Base-by-base conservation (phyloP, 2,888 invertebrate species). In the Scrobipalpa atriplicella region DNA sequence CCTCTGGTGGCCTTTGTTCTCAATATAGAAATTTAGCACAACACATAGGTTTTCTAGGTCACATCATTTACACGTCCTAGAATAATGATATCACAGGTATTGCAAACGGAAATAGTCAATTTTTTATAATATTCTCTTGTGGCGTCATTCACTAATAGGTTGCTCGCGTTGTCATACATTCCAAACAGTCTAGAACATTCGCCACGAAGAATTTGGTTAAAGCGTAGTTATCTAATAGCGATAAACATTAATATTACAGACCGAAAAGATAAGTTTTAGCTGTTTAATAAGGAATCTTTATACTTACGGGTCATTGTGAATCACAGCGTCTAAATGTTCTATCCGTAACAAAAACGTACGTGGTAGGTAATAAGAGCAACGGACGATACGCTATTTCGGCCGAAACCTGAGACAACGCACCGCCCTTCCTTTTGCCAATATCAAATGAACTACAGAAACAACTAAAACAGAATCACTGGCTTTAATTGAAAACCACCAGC, bases 391-490 rank as follows among this genome's bases (percentile, higher is more conserved):
- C 90, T 90, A 87, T 87, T 84, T 91, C 87, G 92, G 92, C 80
- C 91, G 90, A 90, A 89, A 92, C 92, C 92, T 89, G 86, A 86
- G 89, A 91, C 90, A 89, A 92, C 92, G 92, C 92, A 92, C 92
- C 92, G 92, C 90, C 92, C 90, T n/a, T 82, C 80, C 79, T 85
- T 75, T 81, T 73, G 74, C 81, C 85, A 84, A 87, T 85, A 73
- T 78, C 75, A 84, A 86, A 84, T 73, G 75, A 85, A 86, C 83
- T 84, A 81, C 83, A 75, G 82, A 85, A 83, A 80, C 79, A 89
- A 89, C 81, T 82, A 85, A 89, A 89, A 83, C 77, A 82, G 77
- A 86, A 81, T 76, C 69, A 72, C 71, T 81, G 79, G 82, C 74
- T 78, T 74, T 69, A 70, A 66, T 69, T 70, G 67, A 78, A 80